Evolutionary conservation across 2,797 vertebrate species (phyloP).

Genomic region (Vipera latastei): DNA sequence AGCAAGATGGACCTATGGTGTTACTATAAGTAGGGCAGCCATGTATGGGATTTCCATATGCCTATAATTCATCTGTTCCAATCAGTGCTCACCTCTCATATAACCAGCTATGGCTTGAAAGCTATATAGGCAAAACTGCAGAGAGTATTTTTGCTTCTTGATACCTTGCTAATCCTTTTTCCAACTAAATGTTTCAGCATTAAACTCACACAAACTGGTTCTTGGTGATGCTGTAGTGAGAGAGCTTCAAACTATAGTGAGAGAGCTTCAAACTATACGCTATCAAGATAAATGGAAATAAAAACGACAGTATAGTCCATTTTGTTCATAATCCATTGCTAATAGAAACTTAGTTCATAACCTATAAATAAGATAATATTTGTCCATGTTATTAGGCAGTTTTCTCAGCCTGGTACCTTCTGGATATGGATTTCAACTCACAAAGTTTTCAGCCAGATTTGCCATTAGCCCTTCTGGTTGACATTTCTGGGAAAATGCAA

Average conservation of each 20-base stretch:
- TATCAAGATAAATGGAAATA: constrained; percentile 23
- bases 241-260: background rate
- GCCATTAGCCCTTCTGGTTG: background rate
- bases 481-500: background rate
- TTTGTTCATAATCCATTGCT: background rate
- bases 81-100: background rate
- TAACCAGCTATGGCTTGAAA: constrained; percentile 1
- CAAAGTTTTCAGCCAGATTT: background rate
- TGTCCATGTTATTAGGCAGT: background rate
- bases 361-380: background rate
- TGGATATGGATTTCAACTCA: background rate
- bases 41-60: background rate
- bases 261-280: constrained; percentile 13
- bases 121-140: background rate
- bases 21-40: background rate
- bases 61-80: constrained; percentile 18
- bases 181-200: constrained; percentile 14
- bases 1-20: background rate
- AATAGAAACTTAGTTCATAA: constrained; percentile 19
- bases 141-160: background rate
- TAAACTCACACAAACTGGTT: constrained; percentile 31
- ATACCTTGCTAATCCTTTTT: constrained; percentile 13
- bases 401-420: background rate
- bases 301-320: constrained; percentile 32
- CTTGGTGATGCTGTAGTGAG: constrained; percentile 16